These are phyloP conservation scores for Coreoperca whiteheadi DNA, from an alignment of 2,113 vertebrate genomes.

Conservation along the genomic window DNA sequence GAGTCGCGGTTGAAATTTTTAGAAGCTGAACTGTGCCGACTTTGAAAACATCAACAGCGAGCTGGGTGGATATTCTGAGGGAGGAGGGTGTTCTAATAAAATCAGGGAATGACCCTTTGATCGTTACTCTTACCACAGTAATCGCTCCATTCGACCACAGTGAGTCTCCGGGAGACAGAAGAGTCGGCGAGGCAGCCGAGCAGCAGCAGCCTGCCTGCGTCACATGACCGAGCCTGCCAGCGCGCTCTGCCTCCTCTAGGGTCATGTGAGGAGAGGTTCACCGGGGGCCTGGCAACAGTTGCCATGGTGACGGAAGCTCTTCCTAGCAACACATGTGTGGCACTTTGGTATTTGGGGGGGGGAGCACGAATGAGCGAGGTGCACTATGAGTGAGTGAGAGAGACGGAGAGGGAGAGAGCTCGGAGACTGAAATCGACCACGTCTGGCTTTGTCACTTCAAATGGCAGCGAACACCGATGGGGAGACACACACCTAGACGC, in stretches of 20 bases:
- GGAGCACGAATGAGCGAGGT: conserved; percentile 4
- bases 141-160: fast-evolving
- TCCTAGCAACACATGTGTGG: conserved; percentile 78
- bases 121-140: background rate
- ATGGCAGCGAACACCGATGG: background rate
- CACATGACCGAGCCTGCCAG: conserved; percentile 67
- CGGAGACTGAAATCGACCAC: background rate
- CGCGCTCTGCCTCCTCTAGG: conserved; percentile 62
- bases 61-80: background rate
- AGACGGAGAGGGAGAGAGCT: background rate
- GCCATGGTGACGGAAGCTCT: conserved; percentile 80
- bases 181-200: background rate
- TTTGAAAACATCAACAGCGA: too few species aligned
- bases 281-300: conserved; percentile 71
- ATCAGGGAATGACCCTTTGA: background rate
- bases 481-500: background rate
- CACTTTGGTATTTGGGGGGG: conserved; percentile 46
- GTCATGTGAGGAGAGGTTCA: conserved; percentile 79
- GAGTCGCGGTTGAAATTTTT: background rate
- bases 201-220: conserved; percentile 40
- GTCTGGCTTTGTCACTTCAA: conserved; percentile 4
- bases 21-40: too few species aligned
- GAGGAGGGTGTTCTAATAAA: background rate
- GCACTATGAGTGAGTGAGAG: background rate
- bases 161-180: conserved; percentile 13